Evolutionary conservation across 1,140 invertebrate species (phyloP), one percentile per base, ranked within the genome.

Genomic region (Magallana ariakensis): DNA sequence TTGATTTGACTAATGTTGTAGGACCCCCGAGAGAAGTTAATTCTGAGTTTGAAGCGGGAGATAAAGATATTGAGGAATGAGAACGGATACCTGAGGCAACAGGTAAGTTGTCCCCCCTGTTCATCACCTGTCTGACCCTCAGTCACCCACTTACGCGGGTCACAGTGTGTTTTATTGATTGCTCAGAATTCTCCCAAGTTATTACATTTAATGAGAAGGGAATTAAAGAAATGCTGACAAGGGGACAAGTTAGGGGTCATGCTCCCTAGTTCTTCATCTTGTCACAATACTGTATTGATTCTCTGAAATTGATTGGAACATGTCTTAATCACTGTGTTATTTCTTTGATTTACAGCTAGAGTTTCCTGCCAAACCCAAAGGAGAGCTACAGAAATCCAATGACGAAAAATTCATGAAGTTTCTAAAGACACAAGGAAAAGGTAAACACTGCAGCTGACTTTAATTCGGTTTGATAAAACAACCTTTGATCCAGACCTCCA

Each of bases 11-110:
- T 82, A 9, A 55, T 89, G 87, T 85, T 93, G 16, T 87, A 98
- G 97, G 98, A 99, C 94, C 97, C 98, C 0, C 95, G 98, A 87
- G 98, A 99, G 93, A 97, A 98, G 16, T 94, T 99, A 1, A 99
- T 99, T 89, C 93, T 99, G 8, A 98, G 96, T 92, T 93, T 99
- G 60, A 98, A 98, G 94, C 95, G 97, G 66, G 98, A 99, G 95
- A 96, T 95, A 4, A 93, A 94, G 90, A 89, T 94, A 46, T 86
- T 95, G 55, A 82, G 94, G 58, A 92, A 93, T 87, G 94, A 95
- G 84, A 95, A 95, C 84, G 92, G 94, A 75, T 93, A 93, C 84
- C 89, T 95, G 16, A 88, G 94, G 87, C 92, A 94, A 87, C 93
- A 95, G 91, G 92, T 94, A 90, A 89, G 57, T 19, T 62, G 58